Evolutionary conservation across 2,888 invertebrate genomes (phyloP), one percentile per base, ranked within the genome.

Genomic region (Nemoura dubitans): DNA sequence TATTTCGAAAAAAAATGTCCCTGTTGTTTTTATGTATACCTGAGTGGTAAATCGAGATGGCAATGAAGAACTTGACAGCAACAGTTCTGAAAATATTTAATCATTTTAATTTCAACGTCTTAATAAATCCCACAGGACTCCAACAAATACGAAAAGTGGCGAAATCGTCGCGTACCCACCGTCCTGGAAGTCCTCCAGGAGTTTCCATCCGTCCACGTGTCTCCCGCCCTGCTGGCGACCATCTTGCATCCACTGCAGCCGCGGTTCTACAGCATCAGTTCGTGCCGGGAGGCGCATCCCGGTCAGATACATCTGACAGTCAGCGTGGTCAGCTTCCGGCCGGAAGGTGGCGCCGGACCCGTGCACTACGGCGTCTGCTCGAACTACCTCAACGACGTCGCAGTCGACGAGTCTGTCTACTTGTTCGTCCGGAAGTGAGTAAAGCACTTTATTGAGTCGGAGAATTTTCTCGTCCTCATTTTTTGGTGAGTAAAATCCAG

Each of bases 221-320:
- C 95, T 77, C 96, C 97, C 0, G 95, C 97, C 0, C 92, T 98
- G 21, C 92, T 98, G 2, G 93, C 97, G 80, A 95, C 97, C 0
- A 94, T 98, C 89, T 92, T 98, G 59, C 97, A 96, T 83, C 94
- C 97, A 0, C 92, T 98, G 85, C 98, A 98, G 90, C 97, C 98
- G 0, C 93, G 98, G 90, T 98, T 98, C 92, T 98, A 98, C 91
- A 97, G 97, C 42, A 98, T 98, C 89, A 98, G 98, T 0, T 98
- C 98, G 0, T 97, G 98, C 27, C 96, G 97, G 0, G 91, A 94
- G 0, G 94, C 95, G 82, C 94, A 96, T 90, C 94, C 94, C 0
- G 95, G 96, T 88, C 95, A 96, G 91, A 94, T 98, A 86, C 98
- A 98, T 91, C 93, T 98, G 86, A 98, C 98, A 0, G 97, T 98